Evolutionary conservation across 2,113 vertebrate species (phyloP), one percentile per base, ranked within the genome.

Genomic region (Paratilapia polleni): DNA sequence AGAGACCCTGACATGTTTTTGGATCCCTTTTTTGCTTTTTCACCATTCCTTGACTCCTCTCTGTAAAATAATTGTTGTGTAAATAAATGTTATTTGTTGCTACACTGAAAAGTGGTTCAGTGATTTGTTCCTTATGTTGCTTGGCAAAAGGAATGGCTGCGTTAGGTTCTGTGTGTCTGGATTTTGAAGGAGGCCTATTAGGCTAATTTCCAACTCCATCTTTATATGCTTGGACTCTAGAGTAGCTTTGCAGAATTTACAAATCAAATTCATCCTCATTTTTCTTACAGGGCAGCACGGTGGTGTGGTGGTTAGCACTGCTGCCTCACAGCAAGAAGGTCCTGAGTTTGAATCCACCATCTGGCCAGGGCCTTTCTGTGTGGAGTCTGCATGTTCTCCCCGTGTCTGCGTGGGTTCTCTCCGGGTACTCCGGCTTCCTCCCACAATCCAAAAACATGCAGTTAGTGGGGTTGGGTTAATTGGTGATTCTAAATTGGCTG

Each of bases 101-200:
- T 54, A 20, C 17, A 54, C 49, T 20, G 41, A 52, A 52, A 17
- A 31, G 43, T 31, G 0, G 2, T 52, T 20, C 43, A 28, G 2
- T 70, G 41, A 70, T 70, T 70, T 70, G 66, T 52, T 73, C 66
- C 66, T 73, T 52, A 52, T 52, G 66, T 31, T 73, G 66, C 47
- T 73, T 52, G 47, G 11, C 17, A n/a, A 52, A 73, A 52, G 49
- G 49, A 8, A 6, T 7, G 1, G 49, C 49, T 19, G 49, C 17
- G 47, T 52, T 52, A 17, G 43, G 28, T 70, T 9, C 43, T 73
- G 66, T n/a, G 66, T 70, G 66, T 24, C 17, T 49, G 9, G 64
- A 19, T 2, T 70, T 49, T 70, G 66, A 52, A 4, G 20, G n/a
- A 56, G 52, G 3, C 54, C 20, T n/a, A 22, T 8, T 52, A 20